These are phyloP conservation scores for Halictus rubicundus DNA, from an alignment of 1,140 invertebrate species.

Conservation along the genomic window DNA sequence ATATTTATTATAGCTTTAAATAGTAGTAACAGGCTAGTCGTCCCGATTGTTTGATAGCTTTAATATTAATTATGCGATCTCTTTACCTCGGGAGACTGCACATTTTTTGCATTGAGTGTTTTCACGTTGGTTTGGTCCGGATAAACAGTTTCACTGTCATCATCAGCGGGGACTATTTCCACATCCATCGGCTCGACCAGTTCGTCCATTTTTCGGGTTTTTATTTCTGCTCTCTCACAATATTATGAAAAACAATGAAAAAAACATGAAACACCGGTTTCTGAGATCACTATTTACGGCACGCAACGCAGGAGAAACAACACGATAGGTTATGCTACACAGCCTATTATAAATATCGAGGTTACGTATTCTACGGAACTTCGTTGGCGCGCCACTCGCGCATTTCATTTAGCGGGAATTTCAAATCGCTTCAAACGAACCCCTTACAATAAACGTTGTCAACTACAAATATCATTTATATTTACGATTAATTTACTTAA, in stretches of 20 bases:
- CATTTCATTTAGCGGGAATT: background rate
- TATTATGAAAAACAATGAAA: background rate
- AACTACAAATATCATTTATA: too few relatives aligned
- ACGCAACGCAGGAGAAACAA: slow-evolving; percentile 19
- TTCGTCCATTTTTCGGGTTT: slow-evolving; percentile 41
- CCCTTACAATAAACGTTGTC: too few relatives aligned
- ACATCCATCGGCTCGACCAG: slow-evolving; percentile 42
- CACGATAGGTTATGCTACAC: slow-evolving; percentile 40
- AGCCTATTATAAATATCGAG: slow-evolving; percentile 32
- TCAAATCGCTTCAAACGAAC: background rate
- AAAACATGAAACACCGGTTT: background rate
- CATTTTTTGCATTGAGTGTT: slow-evolving; percentile 8
- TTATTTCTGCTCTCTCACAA: background rate
- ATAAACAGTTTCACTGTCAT: slow-evolving; percentile 36
- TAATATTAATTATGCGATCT: background rate
- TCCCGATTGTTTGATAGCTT: too few relatives aligned
- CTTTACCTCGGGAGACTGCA: slow-evolving; percentile 22
- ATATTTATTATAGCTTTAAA: too few relatives aligned
- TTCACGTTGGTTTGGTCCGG: background rate
- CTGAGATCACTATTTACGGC: background rate
- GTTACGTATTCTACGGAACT: background rate
- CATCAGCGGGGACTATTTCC: slow-evolving; percentile 34
- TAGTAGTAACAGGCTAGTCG: too few relatives aligned
- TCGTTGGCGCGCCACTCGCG: background rate
- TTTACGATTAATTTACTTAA: background rate